phyloP scores from a whole-genome alignment of 2,797 vertebrate genomes.

The Sarcophilus harrisii region DNA sequence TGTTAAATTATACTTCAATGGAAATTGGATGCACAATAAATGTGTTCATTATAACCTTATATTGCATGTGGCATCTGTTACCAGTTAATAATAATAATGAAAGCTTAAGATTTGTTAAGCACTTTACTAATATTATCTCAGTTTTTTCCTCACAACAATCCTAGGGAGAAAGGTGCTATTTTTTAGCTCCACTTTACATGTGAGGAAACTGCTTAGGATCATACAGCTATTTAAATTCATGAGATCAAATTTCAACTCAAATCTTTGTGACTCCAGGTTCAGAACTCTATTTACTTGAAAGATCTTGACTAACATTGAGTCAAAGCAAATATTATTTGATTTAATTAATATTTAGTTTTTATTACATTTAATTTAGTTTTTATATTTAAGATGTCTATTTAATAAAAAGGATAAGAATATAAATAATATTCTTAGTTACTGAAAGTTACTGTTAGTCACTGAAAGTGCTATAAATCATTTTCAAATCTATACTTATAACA shows the following conservation, averaged over 20 bases:
- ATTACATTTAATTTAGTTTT: no score
- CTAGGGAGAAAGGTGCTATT: background rate
- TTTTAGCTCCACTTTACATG: conserved; percentile 9
- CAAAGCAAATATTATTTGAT: background rate
- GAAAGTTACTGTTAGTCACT: background rate
- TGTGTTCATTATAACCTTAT: conserved; percentile 29
- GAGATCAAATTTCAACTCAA: background rate
- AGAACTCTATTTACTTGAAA: background rate
- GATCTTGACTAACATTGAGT: background rate
- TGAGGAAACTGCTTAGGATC: background rate
- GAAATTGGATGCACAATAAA: conserved; percentile 45
- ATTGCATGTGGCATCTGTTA: conserved; percentile 21
- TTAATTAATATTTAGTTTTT: no score
- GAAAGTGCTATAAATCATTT: background rate
- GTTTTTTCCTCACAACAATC: conserved; percentile 17
- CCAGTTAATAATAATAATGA: conserved; percentile 23
- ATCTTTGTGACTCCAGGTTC: background rate
- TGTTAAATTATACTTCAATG: background rate
- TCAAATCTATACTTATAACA: conserved; percentile 4
- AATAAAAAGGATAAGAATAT: background rate
- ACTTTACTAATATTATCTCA: background rate
- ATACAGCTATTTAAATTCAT: background rate
- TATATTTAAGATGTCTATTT: no score
- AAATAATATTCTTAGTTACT: conserved; percentile 10
- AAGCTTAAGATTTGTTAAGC: background rate